Conservation (phyloP, 2,797 vertebrate genomes). For the Rhinichthys osculus region DNA sequence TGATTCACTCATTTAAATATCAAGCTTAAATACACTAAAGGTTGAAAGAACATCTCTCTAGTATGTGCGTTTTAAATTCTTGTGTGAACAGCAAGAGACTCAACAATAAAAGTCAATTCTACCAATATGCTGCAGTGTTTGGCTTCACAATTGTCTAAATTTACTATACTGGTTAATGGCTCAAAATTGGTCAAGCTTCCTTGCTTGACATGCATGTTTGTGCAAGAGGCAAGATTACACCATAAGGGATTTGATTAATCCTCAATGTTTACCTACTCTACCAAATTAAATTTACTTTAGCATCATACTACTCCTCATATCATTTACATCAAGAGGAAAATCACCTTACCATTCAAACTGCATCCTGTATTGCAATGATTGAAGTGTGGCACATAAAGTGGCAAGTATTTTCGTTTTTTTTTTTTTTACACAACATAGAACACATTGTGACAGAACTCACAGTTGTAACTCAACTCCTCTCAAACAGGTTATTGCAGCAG, state of each 20-base stretch:
- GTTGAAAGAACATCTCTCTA: neutral
- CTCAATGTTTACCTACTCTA: neutral
- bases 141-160: neutral
- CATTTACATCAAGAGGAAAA: neutral
- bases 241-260: neutral
- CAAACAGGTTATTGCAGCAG: neutral
- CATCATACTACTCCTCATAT: neutral
- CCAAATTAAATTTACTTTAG: neutral
- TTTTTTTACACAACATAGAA: neutral
- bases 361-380: neutral
- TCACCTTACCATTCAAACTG: neutral
- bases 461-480: neutral
- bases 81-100: neutral
- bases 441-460: slow-evolving; percentile 10
- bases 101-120: neutral
- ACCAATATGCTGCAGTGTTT: neutral
- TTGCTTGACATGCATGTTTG: neutral
- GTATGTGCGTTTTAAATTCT: neutral
- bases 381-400: neutral
- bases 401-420: neutral
- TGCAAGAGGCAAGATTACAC: neutral
- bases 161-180: neutral
- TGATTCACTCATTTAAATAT: neutral
- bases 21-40: neutral
- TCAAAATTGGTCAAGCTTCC: neutral